A percentile compares a stretch with the other conserved stretches of the same genome.
Evolutionary conservation across 2,797 vertebrate species (phyloP).

Genomic region (Takifugu ocellatus): DNA sequence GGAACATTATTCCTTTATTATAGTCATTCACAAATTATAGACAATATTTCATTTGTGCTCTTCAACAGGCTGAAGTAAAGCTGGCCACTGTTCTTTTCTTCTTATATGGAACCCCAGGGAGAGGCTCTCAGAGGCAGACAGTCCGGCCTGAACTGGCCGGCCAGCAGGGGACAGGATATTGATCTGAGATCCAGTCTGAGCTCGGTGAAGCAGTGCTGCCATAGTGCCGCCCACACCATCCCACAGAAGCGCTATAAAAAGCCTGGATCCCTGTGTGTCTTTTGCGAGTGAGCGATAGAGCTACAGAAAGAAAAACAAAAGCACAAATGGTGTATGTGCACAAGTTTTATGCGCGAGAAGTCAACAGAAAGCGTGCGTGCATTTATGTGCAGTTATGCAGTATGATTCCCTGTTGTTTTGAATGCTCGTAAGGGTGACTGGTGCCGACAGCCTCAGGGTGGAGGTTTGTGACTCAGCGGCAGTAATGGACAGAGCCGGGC

Average conservation of each 20-base stretch:
- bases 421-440: slow-evolving; percentile 35
- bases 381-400: slow-evolving; percentile 11
- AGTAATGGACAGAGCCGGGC: slow-evolving; percentile 55
- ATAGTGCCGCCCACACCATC: slow-evolving; percentile 56
- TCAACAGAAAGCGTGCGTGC: slow-evolving; percentile 16
- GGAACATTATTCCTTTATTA: not conserved
- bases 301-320: not conserved
- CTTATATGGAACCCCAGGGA: slow-evolving; percentile 48
- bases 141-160: slow-evolving; percentile 52
- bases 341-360: slow-evolving; percentile 19
- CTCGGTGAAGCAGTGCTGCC: slow-evolving; percentile 60
- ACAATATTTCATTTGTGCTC: not conserved
- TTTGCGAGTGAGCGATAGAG: slow-evolving; percentile 2
- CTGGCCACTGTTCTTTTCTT: not conserved
- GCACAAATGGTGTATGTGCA: slow-evolving; percentile 3
- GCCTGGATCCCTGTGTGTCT: slow-evolving; percentile 49
- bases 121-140: slow-evolving; percentile 53
- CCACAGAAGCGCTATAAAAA: slow-evolving; percentile 64
- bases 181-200: slow-evolving; percentile 71
- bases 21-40: not conserved
- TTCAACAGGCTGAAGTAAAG: slow-evolving; percentile 14
- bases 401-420: slow-evolving; percentile 35
- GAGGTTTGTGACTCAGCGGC: slow-evolving; percentile 64
- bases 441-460: slow-evolving; percentile 57
- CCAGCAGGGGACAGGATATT: slow-evolving; percentile 68